phyloP scores from a whole-genome alignment of 2,797 vertebrate species.

The Petrocephalus schoutedeni region DNA sequence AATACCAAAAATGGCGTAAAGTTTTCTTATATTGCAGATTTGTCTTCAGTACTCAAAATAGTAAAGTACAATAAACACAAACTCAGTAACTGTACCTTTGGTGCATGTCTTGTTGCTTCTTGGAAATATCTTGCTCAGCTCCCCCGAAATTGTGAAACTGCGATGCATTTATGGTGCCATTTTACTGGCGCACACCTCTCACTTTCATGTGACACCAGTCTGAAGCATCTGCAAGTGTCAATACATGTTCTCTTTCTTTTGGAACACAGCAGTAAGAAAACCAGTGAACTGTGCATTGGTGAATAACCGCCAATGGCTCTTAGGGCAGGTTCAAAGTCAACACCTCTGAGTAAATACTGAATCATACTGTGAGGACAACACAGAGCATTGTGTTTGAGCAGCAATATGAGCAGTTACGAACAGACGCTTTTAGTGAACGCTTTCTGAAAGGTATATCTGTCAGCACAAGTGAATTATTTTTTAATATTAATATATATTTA shows the following conservation, averaged over 20 bases:
- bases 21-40: background rate
- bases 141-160: background rate
- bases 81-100: conserved; percentile 22
- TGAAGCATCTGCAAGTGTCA: conserved; percentile 25
- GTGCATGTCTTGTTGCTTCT: conserved; percentile 10
- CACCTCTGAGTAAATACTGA: background rate
- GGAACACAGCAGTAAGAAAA: background rate
- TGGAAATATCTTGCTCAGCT: background rate
- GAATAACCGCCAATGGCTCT: background rate
- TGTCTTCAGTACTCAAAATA: background rate
- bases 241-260: conserved; percentile 36
- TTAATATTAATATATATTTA: conserved; percentile 7
- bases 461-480: conserved; percentile 14
- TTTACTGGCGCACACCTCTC: conserved; percentile 31
- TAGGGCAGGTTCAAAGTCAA: conserved; percentile 4
- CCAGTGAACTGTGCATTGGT: background rate
- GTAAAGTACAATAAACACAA: background rate
- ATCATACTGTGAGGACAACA: conserved; percentile 7
- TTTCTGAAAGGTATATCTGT: conserved; percentile 11
- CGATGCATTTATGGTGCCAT: background rate
- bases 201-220: conserved; percentile 24
- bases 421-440: background rate
- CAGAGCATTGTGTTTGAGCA: background rate
- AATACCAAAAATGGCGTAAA: background rate
- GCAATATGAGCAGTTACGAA: background rate